These are phyloP conservation scores for Alectura lathami DNA, from an alignment of 2,113 vertebrate species.

Conservation along the genomic window DNA sequence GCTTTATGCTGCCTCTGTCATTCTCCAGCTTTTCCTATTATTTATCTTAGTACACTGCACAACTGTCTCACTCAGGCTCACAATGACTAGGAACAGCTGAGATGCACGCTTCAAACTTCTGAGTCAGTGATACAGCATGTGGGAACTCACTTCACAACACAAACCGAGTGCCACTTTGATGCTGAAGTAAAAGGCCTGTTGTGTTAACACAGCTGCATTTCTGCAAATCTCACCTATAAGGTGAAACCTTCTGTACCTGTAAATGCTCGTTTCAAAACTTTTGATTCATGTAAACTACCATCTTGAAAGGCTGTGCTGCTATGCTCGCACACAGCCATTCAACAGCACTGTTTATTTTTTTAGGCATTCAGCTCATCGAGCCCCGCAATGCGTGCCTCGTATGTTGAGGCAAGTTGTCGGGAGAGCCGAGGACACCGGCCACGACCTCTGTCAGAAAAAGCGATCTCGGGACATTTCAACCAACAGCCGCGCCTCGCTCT, in stretches of 20 bases:
- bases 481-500: neutral
- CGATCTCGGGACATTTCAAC: neutral
- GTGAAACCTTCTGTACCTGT: neutral
- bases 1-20: neutral
- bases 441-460: neutral
- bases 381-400: too few relatives aligned
- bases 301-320: neutral
- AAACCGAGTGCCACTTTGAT: conserved; percentile 6
- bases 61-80: neutral
- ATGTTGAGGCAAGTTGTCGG: too few relatives aligned
- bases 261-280: neutral
- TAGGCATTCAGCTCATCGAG: neutral
- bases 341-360: neutral
- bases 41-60: neutral
- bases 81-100: neutral
- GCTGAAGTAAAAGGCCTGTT: neutral
- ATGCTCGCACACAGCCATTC: neutral
- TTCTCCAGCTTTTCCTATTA: conserved; percentile 5
- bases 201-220: neutral
- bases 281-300: neutral
- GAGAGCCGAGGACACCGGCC: neutral
- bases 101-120: neutral
- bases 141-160: neutral
- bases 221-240: neutral
- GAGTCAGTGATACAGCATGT: neutral